Base-by-base conservation (phyloP, 1,140 invertebrate species). In the Venturia canescens region DNA sequence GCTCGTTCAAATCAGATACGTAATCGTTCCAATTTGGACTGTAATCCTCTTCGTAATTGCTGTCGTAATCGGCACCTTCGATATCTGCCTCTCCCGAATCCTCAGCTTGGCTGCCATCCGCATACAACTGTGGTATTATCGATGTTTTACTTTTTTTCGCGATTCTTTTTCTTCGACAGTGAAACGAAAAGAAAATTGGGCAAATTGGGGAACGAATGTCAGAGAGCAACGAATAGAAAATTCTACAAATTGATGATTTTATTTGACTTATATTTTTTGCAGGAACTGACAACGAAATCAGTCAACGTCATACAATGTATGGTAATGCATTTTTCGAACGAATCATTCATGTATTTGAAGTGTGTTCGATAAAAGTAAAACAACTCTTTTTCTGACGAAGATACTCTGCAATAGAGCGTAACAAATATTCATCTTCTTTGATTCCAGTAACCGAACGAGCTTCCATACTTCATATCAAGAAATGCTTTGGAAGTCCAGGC, bases 1-100 rank as follows among this genome's bases (percentile, higher is more conserved):
- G 63, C 21, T 26, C 60, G 21, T 71, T 72, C 74, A 87, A 83
- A 78, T 86, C 84, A 1, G 23, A 72, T 0, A 80, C 48, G 53
- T 85, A 86, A 72, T 88, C 85, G 13, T 70, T 74, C 15, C 44
- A 66, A 6, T 79, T 57, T 1, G 80, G 66, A 7, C 82, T 79
- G 26, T 85, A 80, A 48, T 87, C 86, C 11, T 88, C 88, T 21
- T 90, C 87, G 72, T 89, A 89, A 80, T 90, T 88, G 1, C 71
- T 72, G 21, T 84, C 60, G n/a, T 75, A 80, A 29, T 85, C 70
- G 13, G 31, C 34, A 27, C 85, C 80, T 15, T 87, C 83, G 31
- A 83, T 81, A 72, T 85, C 82, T 0, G 76, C 57, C 7, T 86
- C 79, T 4, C 69, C 60, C 1, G 83, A 67, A 67, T 87, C 84